Conservation (phyloP, 2,113 vertebrate species). For the Mesitornis unicolor region DNA sequence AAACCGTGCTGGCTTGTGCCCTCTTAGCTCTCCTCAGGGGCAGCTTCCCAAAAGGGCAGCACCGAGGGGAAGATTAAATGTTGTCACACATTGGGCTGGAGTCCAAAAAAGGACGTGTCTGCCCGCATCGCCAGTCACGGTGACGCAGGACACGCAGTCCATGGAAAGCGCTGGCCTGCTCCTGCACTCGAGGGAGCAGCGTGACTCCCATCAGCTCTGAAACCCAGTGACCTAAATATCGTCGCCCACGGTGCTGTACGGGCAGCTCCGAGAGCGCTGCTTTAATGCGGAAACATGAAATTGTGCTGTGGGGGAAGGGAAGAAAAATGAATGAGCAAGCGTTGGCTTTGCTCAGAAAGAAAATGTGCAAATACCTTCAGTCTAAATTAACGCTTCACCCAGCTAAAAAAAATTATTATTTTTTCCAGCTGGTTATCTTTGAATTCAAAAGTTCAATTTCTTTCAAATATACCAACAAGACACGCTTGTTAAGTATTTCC, state of each 20-base stretch:
- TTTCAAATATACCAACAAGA: background rate
- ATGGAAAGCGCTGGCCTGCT: accelerated
- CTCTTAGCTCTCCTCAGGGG: background rate
- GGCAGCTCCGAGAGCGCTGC: background rate
- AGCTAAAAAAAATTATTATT: background rate
- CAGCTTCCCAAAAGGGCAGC: background rate
- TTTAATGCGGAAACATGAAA: background rate
- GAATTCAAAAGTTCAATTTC: background rate
- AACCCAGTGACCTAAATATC: conserved; percentile 58
- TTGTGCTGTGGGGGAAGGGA: background rate
- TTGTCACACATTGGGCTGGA: accelerated
- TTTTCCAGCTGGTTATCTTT: background rate
- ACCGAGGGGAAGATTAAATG: background rate
- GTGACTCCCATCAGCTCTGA: background rate
- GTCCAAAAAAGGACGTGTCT: background rate
- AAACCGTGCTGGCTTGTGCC: accelerated
- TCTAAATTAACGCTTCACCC: background rate
- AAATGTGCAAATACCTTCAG: background rate
- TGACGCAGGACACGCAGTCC: background rate
- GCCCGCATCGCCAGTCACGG: background rate
- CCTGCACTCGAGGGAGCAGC: background rate
- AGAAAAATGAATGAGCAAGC: background rate
- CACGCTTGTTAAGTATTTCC: background rate
- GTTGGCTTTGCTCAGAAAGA: background rate
- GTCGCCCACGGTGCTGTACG: background rate